These are phyloP conservation scores for Tapera naevia DNA, from an alignment of 2,797 vertebrate genomes.

Conservation along the genomic window DNA sequence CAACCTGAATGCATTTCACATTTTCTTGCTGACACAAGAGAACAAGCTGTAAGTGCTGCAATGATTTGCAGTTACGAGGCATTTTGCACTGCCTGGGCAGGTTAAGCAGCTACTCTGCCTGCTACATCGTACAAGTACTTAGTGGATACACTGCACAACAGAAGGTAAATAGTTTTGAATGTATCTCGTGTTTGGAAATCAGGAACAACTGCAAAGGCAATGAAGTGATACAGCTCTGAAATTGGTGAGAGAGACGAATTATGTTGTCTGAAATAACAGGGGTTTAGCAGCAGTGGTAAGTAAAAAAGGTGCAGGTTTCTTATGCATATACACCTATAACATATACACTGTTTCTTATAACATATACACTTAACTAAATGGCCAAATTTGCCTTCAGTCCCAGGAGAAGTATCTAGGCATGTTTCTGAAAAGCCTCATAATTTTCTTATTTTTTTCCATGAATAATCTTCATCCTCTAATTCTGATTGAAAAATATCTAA, in stretches of 20 bases:
- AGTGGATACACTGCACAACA: fast-evolving
- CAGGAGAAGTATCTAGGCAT: neutral
- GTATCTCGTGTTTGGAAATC: neutral
- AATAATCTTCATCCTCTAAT: neutral
- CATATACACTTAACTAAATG: neutral
- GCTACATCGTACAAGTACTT: fast-evolving
- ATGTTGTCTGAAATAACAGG: neutral
- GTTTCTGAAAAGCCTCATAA: neutral
- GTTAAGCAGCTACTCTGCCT: neutral
- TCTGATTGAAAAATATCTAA: neutral
- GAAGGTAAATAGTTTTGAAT: neutral
- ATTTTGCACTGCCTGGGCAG: neutral
- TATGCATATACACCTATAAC: too few relatives aligned
- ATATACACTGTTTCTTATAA: neutral
- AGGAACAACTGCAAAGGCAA: neutral
- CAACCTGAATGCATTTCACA: neutral
- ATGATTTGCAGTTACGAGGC: neutral
- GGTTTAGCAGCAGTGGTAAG: neutral
- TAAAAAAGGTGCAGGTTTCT: neutral
- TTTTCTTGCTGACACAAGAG: neutral
- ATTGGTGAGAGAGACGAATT: neutral
- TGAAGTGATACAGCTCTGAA: neutral
- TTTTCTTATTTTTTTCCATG: neutral
- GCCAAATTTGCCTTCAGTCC: neutral
- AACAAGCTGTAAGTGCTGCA: neutral